Percentiles rank a stretch among this genome's conserved stretches.
These are phyloP conservation scores for Rhabdomys pumilio DNA, from an alignment of 2,797 vertebrate genomes.

Conservation along the genomic window DNA sequence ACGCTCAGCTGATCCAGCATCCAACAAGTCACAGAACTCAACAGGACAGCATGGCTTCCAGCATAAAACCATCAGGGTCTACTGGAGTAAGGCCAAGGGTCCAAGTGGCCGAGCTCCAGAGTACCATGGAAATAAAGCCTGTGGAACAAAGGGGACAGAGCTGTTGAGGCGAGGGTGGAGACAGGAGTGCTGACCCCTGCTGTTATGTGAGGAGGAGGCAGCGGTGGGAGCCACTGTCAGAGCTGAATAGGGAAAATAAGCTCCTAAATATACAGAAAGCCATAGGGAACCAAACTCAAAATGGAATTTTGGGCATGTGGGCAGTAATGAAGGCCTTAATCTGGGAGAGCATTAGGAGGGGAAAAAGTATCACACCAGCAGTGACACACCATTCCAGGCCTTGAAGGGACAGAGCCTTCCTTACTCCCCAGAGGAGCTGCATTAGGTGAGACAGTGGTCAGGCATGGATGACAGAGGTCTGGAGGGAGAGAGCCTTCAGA, in stretches of 20 bases:
- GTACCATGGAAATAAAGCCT: not conserved
- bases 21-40: not conserved
- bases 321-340: not conserved
- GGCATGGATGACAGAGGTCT: not conserved
- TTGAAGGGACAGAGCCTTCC: not conserved
- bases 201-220: too few relatives aligned
- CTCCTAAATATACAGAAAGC: not conserved
- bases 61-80: not conserved
- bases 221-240: not conserved
- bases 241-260: not conserved
- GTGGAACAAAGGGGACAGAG: not conserved
- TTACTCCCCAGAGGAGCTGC: not conserved
- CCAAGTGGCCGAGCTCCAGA: not conserved
- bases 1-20: not conserved
- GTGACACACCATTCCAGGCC: not conserved
- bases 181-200: not conserved
- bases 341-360: not conserved
- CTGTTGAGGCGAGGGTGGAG: not conserved
- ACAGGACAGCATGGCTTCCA: not conserved
- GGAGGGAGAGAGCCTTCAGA: not conserved
- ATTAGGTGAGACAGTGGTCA: not conserved
- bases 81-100: not conserved
- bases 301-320: not conserved
- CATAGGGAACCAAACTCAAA: not conserved
- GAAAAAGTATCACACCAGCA: not conserved